A percentile compares a stretch with the other conserved stretches of the same genome.
Evolutionary conservation across 2,113 vertebrate species (phyloP).

Genomic region (Neofelis nebulosa): DNA sequence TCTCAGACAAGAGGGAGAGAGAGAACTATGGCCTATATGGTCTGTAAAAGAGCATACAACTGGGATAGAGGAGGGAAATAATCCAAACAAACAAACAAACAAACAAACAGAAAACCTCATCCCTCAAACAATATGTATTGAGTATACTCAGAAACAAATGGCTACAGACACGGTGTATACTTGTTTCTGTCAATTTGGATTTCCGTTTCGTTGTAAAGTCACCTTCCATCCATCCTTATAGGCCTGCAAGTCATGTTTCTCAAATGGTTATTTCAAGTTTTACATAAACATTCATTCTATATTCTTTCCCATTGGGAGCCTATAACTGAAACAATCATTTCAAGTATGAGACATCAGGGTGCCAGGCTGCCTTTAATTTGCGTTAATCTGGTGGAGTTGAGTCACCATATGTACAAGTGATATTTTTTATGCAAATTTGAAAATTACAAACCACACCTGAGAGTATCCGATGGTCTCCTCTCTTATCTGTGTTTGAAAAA

Average conservation of each 20-base stretch:
- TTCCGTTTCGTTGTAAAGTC: not conserved
- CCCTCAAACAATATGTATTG: not conserved
- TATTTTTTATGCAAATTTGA: slow-evolving; percentile 52
- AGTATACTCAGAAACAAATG: not conserved
- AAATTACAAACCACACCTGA: slow-evolving; percentile 50
- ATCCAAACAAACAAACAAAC: not conserved
- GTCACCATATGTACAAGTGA: not conserved
- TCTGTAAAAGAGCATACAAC: not conserved
- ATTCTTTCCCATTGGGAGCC: not conserved
- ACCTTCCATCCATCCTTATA: not conserved
- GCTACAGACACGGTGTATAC: not conserved
- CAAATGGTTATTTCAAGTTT: slow-evolving; percentile 25
- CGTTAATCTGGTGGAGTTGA: not conserved
- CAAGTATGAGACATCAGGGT: not conserved
- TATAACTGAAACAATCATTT: slow-evolving; percentile 34
- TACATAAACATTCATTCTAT: not conserved
- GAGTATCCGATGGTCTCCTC: not conserved
- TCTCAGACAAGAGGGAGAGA: not conserved
- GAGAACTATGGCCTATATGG: not conserved
- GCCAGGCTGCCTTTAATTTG: slow-evolving; percentile 44
- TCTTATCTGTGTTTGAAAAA: not conserved
- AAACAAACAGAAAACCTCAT: not conserved
- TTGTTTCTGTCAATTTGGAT: not conserved
- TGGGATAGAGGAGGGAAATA: not conserved
- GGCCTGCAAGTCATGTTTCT: not conserved